Evolutionary conservation across 2,797 vertebrate species (phyloP).

Genomic region (Busarellus nigricollis): DNA sequence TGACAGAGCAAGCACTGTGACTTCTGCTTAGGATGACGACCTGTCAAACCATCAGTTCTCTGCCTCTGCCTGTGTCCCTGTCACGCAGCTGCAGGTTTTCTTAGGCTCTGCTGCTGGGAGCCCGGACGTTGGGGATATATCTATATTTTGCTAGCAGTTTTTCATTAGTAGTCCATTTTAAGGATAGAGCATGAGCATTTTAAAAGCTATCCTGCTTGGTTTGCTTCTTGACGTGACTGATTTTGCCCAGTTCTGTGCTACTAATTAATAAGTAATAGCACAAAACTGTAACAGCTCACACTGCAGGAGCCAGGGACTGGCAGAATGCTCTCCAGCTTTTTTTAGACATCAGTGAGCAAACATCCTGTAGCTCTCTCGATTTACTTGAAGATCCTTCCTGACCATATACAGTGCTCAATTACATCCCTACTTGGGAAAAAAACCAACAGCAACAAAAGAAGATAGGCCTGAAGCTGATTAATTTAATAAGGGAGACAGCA

Average conservation of each 20-base stretch:
- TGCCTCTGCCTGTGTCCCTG: not conserved
- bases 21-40: not conserved
- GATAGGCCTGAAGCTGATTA: not conserved
- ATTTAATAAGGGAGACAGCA: not conserved
- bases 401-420: not conserved
- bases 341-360: not conserved
- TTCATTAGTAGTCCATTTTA: not conserved
- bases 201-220: not conserved
- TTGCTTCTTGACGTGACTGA: not conserved
- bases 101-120: not conserved
- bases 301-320: not conserved
- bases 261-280: not conserved
- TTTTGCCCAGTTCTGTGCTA: not conserved
- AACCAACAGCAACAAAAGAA: not conserved
- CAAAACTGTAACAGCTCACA: not conserved
- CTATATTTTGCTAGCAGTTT: not conserved
- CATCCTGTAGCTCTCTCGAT: not conserved
- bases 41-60: not conserved
- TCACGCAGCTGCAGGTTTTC: not conserved
- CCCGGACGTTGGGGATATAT: rapidly evolving
- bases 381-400: not conserved
- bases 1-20: not conserved
- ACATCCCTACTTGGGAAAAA: not conserved
- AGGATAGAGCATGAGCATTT: not conserved
- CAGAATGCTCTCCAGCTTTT: not conserved